Base-by-base conservation (phyloP, 2,888 invertebrate species). In the Hedya salicella region DNA sequence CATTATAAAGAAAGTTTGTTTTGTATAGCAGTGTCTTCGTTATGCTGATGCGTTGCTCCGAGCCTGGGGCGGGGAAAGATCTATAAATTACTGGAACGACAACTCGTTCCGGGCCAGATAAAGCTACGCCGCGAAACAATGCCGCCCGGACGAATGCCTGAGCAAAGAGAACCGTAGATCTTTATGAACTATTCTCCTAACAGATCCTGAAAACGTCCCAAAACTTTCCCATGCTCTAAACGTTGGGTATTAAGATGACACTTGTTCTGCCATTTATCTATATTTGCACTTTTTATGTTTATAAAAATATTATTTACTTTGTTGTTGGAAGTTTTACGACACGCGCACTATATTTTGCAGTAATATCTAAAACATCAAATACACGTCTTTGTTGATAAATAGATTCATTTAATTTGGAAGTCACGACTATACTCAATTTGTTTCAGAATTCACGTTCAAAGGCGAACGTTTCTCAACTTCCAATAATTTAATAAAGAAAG, bases 401-500 rank as follows among this genome's bases (percentile, higher is more conserved):
- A 80, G 78, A 81, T 82, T 81, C 78, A 80, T 80, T 78, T 81
- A 78, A 79, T 78, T 79, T 53, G 52, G 46, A 82, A 86, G 82
- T 85, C 80, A 78, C 75, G 82, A 85, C 83, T 86, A 88, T 86
- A 79, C 80, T 78, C 82, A 87, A 88, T 87, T 84, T 86, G 83
- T 86, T 88, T 87, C 68, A 62, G 69, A 70, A 71, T 71, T 70
- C 86, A 79, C 83, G 85, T 87, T 89, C 89, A 89, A 91, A 91
- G 88, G 86, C 86, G 87, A 89, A 88, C 87, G 87, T 88, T 90
- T 88, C 90, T 86, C 85, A 89, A 89, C 89, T 89, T 85, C 88
- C 89, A 89, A 92, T 92, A 91, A 91, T 92, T 91, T 91, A 91
- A 92, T 92, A 92, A 91, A 88, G 89, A 91, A 92, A 91, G 87